Evolutionary conservation across 2,888 invertebrate species (phyloP).

Genomic region (Stegana nigrithorax): DNA sequence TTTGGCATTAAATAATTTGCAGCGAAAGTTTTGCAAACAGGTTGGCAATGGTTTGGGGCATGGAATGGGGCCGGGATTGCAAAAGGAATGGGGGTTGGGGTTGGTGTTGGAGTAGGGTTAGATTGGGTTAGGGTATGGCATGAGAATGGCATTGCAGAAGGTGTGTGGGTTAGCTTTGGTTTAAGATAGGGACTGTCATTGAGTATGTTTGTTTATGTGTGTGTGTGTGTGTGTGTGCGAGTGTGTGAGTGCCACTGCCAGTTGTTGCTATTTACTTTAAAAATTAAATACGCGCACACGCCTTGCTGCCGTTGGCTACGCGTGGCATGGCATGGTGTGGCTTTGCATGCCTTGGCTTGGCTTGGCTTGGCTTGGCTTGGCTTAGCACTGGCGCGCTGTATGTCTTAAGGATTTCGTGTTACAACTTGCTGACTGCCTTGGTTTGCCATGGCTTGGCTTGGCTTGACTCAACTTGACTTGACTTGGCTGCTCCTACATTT

Average conservation of each 20-base stretch:
- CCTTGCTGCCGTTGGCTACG: slow-evolving; percentile 3
- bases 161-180: background rate
- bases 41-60: background rate
- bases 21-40: background rate
- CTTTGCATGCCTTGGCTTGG: background rate
- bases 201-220: background rate
- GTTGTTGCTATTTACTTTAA: slow-evolving; percentile 11
- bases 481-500: slow-evolving; percentile 3
- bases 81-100: too few relatives aligned
- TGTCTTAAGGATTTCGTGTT: background rate
- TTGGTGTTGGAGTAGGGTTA: too few relatives aligned
- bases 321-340: background rate
- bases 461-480: background rate
- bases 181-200: too few relatives aligned
- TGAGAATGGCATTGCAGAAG: background rate
- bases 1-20: slow-evolving; percentile 11
- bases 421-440: background rate
- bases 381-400: background rate
- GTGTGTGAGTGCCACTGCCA: background rate
- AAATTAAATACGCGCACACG: slow-evolving; percentile 16
- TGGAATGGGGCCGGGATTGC: too few relatives aligned
- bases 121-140: background rate
- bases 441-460: background rate
- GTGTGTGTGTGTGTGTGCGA: background rate
- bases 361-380: background rate